phyloP scores from a whole-genome alignment of 2,888 invertebrate genomes.

The Luperina nickerlii region DNA sequence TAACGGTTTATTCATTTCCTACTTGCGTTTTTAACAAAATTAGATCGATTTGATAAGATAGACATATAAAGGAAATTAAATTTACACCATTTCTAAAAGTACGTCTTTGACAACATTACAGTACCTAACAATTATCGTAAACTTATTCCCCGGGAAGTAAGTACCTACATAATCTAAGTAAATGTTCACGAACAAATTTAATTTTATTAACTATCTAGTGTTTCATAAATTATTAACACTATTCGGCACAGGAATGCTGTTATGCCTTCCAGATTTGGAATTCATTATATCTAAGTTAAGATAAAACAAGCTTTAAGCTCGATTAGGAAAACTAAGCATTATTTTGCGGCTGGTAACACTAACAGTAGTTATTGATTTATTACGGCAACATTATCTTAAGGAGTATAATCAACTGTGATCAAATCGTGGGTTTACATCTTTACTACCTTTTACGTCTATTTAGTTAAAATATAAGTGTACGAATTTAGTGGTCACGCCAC shows the following conservation, averaged over 20 bases:
- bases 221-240: constrained; percentile 72
- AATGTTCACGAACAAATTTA: constrained; percentile 58
- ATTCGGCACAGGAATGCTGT: constrained; percentile 83
- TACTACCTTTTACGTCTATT: constrained; percentile 35
- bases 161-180: constrained; percentile 29
- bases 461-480: constrained; percentile 22
- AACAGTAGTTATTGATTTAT: constrained; percentile 69
- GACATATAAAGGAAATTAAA: neutral
- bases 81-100: constrained; percentile 4
- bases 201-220: constrained; percentile 66
- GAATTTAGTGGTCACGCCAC: constrained; percentile 23
- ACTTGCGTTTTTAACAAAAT: neutral
- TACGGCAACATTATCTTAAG: constrained; percentile 56
- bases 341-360: constrained; percentile 64
- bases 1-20: constrained; percentile 18
- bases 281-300: constrained; percentile 85
- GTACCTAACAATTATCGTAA: constrained; percentile 22
- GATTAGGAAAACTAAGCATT: constrained; percentile 75
- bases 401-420: constrained; percentile 55
- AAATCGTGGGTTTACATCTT: constrained; percentile 51
- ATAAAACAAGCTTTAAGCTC: constrained; percentile 78
- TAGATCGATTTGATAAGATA: constrained; percentile 16
- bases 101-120: constrained; percentile 25
- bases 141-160: constrained; percentile 26
- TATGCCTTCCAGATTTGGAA: constrained; percentile 83